Percentiles rank a stretch among this genome's conserved stretches.
phyloP scores from a whole-genome alignment of 2,113 vertebrate genomes.

The Callospermophilus lateralis region DNA sequence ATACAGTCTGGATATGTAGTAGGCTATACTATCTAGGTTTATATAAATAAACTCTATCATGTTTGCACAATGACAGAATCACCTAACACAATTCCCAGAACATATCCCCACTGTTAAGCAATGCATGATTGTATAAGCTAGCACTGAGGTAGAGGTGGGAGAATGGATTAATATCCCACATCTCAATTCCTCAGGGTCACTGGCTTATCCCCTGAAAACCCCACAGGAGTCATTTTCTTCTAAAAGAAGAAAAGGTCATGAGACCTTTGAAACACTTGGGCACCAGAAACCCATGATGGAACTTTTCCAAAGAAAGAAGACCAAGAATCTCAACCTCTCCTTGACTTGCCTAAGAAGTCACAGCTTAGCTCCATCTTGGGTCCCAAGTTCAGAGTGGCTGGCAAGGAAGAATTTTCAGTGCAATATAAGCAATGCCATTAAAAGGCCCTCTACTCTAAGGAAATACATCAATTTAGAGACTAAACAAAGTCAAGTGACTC shows the following conservation, averaged over 20 bases:
- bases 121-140: background rate
- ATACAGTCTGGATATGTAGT: background rate
- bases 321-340: background rate
- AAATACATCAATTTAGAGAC: constrained; percentile 47
- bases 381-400: background rate
- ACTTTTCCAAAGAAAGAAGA: constrained; percentile 9
- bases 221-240: background rate
- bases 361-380: background rate
- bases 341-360: background rate
- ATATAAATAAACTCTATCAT: background rate
- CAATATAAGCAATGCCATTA: background rate
- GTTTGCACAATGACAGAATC: background rate
- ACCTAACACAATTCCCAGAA: background rate
- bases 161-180: background rate
- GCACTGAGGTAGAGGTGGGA: background rate
- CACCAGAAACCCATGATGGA: background rate
- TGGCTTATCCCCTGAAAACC: background rate
- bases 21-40: background rate
- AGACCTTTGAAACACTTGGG: background rate
- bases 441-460: background rate
- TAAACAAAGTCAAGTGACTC: constrained; percentile 30
- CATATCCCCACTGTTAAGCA: background rate
- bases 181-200: background rate
- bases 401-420: background rate
- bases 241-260: constrained; percentile 16